These are phyloP conservation scores for Steinernema scapterisci DNA, from an alignment of 2,888 invertebrate species.

Conservation along the genomic window DNA sequence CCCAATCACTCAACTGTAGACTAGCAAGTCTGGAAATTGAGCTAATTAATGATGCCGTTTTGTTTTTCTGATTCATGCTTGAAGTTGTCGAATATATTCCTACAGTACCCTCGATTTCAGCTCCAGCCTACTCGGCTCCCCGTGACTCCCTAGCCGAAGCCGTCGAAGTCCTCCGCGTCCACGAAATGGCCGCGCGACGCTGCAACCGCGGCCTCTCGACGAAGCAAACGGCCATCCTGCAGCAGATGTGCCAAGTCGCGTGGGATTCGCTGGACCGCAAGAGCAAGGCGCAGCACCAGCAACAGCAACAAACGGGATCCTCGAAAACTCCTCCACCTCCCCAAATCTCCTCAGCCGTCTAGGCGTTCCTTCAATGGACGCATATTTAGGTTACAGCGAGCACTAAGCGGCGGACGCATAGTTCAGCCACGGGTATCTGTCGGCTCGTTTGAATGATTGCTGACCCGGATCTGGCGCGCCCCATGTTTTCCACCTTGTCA, in stretches of 20 bases:
- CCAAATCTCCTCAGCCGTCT: constrained; percentile 14
- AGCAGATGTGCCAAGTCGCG: constrained; percentile 33
- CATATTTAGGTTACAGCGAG: constrained; percentile 18
- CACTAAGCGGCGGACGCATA: constrained; percentile 8
- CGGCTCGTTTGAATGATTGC: constrained; percentile 29
- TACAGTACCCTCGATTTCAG: not conserved
- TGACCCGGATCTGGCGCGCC: constrained; percentile 21
- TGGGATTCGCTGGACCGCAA: constrained; percentile 35
- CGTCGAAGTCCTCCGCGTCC: constrained; percentile 31
- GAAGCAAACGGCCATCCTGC: constrained; percentile 28
- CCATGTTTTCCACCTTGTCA: constrained; percentile 17
- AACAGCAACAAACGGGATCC: not conserved
- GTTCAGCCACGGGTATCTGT: constrained; percentile 21
- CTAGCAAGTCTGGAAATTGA: not conserved
- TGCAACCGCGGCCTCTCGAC: constrained; percentile 17
- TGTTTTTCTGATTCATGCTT: not conserved
- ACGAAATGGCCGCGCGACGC: constrained; percentile 25
- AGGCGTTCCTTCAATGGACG: not conserved
- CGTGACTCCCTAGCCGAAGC: constrained; percentile 32
- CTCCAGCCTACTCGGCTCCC: not conserved
- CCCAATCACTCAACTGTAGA: too few species aligned
- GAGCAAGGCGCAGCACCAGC: constrained; percentile 19
- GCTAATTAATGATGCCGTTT: not conserved
- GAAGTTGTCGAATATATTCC: too few species aligned
- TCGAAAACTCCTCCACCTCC: constrained; percentile 17